Base-by-base conservation (phyloP, 1,140 invertebrate genomes). In the Macrostomum lignano region DNA sequence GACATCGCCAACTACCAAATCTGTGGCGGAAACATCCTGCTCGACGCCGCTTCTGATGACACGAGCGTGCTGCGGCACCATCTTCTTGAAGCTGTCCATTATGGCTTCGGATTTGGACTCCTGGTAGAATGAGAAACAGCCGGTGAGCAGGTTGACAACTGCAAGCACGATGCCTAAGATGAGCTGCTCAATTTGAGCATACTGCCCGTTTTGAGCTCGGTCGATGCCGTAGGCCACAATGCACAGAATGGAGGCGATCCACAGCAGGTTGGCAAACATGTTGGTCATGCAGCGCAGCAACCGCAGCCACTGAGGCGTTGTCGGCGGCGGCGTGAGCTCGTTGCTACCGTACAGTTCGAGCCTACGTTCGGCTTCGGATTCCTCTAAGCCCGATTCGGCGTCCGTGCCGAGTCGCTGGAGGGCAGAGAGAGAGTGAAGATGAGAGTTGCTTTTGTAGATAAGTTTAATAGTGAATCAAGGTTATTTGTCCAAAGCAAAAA, bases 201-300 rank as follows among this genome's bases (percentile, higher is more conserved):
- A 28, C 19, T 24, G n/a, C n/a, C 77, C 74, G 47, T 74, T 73
- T 46, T 73, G 77, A 37, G 49, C 50, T 41, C 72, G 73, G 62
- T 79, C 74, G 57, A 91, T 88, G 51, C 71, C 71, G 55, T 88
- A 91, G 45, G 82, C 84, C 58, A 86, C 72, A 60, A 86, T 91
- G 66, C 82, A 93, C 33, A 93, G 69, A 51, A 88, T 72, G 48
- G 81, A 74, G 53, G 84, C 84, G 60, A 86, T 77, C 84, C 84
- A 94, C 42, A 94, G 63, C 46, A 94, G 62, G 48, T 88, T 65
- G 42, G 81, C 74, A 56, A 94, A 93, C 48, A 84, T 84, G 45
- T 82, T 81, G 61, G 93, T 88, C 33, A 93, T 63, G 61, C 88
- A 82, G 65, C 88, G 86, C 62, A 75, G 77, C 66, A 93, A 93